Conservation (phyloP, 2,113 vertebrate genomes). For the Notechis scutatus region DNA sequence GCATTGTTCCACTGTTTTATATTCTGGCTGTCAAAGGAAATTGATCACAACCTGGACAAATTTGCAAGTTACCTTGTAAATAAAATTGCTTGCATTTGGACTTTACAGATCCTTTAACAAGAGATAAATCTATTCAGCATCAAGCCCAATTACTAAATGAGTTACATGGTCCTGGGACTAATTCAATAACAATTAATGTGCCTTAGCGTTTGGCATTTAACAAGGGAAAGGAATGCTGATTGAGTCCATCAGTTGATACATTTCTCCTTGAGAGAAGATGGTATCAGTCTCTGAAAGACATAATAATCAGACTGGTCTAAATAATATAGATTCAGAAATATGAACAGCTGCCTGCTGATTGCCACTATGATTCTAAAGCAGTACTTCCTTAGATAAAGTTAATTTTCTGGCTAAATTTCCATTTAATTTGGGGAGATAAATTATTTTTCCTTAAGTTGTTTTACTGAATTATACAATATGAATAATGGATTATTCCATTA, state of each 20-base stretch:
- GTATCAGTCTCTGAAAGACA: not conserved
- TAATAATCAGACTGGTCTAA: not conserved
- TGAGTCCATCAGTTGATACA: not conserved
- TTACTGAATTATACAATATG: not conserved
- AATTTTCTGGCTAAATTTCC: not conserved
- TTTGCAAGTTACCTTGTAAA: not conserved
- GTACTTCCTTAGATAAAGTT: not conserved
- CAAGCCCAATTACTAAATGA: not conserved
- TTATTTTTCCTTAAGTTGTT: not conserved
- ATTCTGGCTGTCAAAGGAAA: not conserved
- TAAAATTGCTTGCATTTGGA: not conserved
- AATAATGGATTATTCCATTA: not conserved
- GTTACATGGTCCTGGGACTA: not conserved
- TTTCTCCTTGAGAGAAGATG: not conserved
- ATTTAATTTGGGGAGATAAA: not conserved
- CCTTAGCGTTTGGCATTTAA: not conserved
- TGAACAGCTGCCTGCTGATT: not conserved
- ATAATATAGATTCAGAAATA: not conserved
- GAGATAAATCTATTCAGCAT: not conserved
- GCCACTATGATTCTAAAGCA: not conserved
- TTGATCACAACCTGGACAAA: not conserved
- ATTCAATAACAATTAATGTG: not conserved
- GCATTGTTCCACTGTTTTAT: not conserved
- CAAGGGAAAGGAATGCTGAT: not conserved
- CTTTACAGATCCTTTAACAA: not conserved